Evolutionary conservation across 2,888 invertebrate species (phyloP), one percentile per base, ranked within the genome.

Genomic region (Hirtodrosophila duncani): DNA sequence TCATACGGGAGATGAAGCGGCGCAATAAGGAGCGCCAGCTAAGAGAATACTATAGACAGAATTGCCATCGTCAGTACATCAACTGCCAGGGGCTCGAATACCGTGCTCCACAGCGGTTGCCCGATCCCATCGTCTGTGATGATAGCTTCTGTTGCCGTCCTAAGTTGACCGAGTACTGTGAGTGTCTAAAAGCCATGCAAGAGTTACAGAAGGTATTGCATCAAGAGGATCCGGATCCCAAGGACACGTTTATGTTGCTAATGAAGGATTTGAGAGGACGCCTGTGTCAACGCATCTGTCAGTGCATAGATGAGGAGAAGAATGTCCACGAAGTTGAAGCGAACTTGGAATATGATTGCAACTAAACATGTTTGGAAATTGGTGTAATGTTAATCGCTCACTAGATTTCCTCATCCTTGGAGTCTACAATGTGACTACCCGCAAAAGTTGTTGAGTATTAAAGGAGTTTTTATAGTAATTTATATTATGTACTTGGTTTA

Each of bases 151-250:
- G 64, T n/a, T 4, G 3, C 2, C 52, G 57, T 14, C 48, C 49
- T 3, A 42, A 51, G 0, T 16, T 67, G 3, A 11, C 18, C 2
- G 24, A 63, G 8, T 59, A 64, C 20, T 68, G 69, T 9, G 64
- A 64, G 3, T 68, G 69, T n/a, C 31, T 64, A 1, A 23, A 11
- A 10, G 65, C 52, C 1, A 49, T 64, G 23, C 43, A 58, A 23
- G 29, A 64, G 4, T 6, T 64, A 16, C 52, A 64, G 11, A 21
- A 46, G 3, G 8, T 62, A 0, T 23, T 63, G 11, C 31, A 9
- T 4, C 27, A 33, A 20, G 16, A 9, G 21, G 3, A 11, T 11
- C 2, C 1, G 2, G 1, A n/a, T 48, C 1, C 20, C 48, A n/a
- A n/a, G n/a, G n/a, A n/a, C n/a, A n/a, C 1, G 4, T 6, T 0